Evolutionary conservation across 2,797 vertebrate species (phyloP).

Genomic region (Iguana delicatissima): DNA sequence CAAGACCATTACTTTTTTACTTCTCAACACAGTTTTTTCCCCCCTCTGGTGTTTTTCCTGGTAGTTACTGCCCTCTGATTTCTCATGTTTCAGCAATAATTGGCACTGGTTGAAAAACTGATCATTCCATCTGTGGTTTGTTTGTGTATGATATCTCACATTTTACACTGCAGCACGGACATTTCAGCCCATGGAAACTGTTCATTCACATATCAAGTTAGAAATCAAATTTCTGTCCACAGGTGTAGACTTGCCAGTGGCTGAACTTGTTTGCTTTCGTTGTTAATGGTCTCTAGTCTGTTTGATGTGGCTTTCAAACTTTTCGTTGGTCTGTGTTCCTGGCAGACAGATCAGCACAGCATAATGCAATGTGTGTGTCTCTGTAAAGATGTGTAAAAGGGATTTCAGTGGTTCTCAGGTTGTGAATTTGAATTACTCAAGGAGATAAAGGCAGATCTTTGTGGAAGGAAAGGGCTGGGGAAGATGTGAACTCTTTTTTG

Average conservation of each 20-base stretch:
- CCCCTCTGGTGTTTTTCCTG: constrained; percentile 16
- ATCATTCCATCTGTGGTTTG: constrained; percentile 61
- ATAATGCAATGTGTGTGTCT: constrained; percentile 46
- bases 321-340: constrained; percentile 58
- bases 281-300: constrained; percentile 54
- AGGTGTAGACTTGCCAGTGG: constrained; percentile 66
- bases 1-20: constrained; percentile 19
- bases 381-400: constrained; percentile 60
- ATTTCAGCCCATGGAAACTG: constrained; percentile 60
- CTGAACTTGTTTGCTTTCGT: constrained; percentile 78
- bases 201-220: constrained; percentile 67
- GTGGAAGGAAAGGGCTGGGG: too few relatives aligned
- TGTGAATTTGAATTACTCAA: constrained; percentile 21
- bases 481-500: background rate
- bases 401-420: constrained; percentile 33
- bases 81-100: constrained; percentile 60
- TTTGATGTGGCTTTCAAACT: constrained; percentile 78
- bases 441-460: background rate
- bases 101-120: constrained; percentile 63
- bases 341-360: constrained; percentile 51
- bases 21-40: constrained; percentile 11
- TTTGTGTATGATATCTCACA: constrained; percentile 62
- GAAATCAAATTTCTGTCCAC: constrained; percentile 72
- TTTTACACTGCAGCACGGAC: constrained; percentile 59
- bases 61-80: constrained; percentile 56